These are phyloP conservation scores for Trachelus iudaicus DNA, from an alignment of 2,888 invertebrate genomes.

Conservation along the genomic window DNA sequence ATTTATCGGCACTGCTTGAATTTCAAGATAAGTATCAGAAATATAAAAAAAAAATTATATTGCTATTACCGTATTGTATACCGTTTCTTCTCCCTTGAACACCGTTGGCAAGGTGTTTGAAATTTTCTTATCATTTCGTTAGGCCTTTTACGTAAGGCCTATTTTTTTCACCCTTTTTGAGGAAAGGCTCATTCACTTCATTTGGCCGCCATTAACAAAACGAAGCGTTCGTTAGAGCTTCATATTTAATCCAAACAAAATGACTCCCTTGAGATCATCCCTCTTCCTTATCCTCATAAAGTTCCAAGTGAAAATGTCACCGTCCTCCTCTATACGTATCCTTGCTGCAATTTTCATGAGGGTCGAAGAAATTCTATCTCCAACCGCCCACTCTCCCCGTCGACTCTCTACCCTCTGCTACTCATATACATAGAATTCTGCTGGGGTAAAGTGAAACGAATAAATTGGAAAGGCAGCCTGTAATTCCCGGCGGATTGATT, in stretches of 20 bases:
- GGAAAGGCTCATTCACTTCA: background rate
- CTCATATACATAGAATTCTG: background rate
- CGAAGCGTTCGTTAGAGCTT: constrained; percentile 44
- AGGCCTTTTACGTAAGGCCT: background rate
- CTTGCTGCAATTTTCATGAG: background rate
- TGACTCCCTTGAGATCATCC: constrained; percentile 11
- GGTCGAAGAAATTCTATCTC: background rate
- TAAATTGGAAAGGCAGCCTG: background rate
- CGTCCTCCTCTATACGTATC: background rate
- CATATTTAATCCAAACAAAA: constrained; percentile 50
- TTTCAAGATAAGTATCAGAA: no score
- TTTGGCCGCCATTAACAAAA: background rate
- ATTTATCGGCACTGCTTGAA: no score
- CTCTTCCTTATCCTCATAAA: background rate
- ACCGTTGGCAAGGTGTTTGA: background rate
- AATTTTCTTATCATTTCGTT: background rate
- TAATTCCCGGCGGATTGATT: background rate
- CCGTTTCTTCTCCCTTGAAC: background rate
- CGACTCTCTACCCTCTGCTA: background rate
- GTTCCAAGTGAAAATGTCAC: background rate
- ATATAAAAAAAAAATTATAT: no score
- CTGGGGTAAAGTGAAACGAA: background rate
- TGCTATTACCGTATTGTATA: no score
- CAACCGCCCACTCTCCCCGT: background rate
- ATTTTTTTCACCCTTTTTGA: background rate